Evolutionary conservation across 1,140 invertebrate genomes (phyloP), one percentile per base, ranked within the genome.

Genomic region (Hycleus cichorii): DNA sequence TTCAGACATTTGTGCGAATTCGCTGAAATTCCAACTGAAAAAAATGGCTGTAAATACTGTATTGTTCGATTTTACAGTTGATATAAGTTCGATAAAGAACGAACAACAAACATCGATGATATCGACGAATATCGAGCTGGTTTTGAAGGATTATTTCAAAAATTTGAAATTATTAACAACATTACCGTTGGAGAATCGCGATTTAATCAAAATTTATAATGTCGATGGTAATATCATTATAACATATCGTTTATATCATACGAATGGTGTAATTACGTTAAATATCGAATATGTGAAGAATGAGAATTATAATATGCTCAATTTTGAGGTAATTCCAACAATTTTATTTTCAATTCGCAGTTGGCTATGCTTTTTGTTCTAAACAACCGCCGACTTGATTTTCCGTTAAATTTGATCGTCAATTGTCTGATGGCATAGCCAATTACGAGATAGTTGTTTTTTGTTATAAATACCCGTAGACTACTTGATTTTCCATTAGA

Each of bases 201-300:
- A 86, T 42, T 80, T 84, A 18, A 75, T 88, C 49, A 79, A 83
- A 59, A 67, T 90, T 1, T 82, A 85, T 55, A 81, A 82, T 25
- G 86, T 86, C 54, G 84, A 86, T 49, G 80, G 78, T 66, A 82
- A 83, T 39, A 81, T 80, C 49, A 77, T 87, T 2, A 79, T 89
- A n/a, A 86, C 82, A 10, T 77, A 88, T 10, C 79, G 88, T 73
- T 80, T 86, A 57, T 89, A 86, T 65, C 76, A 80, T 12, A 82
- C 32, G 1, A 32, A 87, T 66, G 88, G 88, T 39, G 73, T 89
- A 40, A 76, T 90, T 44, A 89, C 88, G 25, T 72, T 90, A 63
- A 91, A 89, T 71, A 83, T 91, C 70, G 89, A 91, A 72, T 91
- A 88, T 78, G 90, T 83, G 68, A 83, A 88, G 69, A 79, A 78